Conservation (phyloP, 2,113 vertebrate genomes). For the Clinocottus analis region DNA sequence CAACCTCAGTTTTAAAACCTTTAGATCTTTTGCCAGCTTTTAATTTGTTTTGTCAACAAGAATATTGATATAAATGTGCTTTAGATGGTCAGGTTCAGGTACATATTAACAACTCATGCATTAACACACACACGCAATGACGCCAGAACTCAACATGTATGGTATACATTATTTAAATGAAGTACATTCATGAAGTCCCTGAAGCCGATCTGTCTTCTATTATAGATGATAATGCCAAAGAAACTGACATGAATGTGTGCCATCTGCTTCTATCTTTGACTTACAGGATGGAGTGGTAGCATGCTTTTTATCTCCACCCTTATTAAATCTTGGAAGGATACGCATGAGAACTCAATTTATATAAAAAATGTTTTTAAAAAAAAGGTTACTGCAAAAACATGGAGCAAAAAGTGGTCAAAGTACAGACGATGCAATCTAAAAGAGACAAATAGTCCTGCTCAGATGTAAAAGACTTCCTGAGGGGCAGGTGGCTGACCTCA, state of each 20-base stretch:
- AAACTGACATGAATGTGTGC: conserved; percentile 1
- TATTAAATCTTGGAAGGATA: conserved; percentile 17
- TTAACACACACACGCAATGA: neutral
- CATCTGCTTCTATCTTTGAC: conserved; percentile 36
- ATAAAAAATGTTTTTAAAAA: neutral
- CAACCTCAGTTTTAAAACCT: neutral
- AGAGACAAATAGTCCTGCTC: too few species aligned
- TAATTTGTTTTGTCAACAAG: neutral
- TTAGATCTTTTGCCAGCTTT: neutral
- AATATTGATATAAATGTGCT: neutral
- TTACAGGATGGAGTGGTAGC: neutral
- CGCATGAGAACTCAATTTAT: conserved; percentile 13
- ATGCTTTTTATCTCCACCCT: conserved; percentile 19
- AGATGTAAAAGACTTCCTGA: neutral
- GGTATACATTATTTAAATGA: conserved; percentile 20
- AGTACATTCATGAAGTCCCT: conserved; percentile 23
- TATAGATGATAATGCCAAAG: conserved; percentile 26
- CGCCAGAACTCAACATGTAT: neutral
- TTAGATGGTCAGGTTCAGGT: neutral
- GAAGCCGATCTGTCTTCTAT: conserved; percentile 30
- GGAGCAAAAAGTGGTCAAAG: neutral
- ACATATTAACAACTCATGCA: neutral
- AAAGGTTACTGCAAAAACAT: conserved; percentile 1
- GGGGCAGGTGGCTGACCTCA: conserved; percentile 29
- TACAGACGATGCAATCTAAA: neutral